Evolutionary conservation across 53 echinoderm and acorn worm species (phyloP).

Genomic region (Paracentrotus lividus): DNA sequence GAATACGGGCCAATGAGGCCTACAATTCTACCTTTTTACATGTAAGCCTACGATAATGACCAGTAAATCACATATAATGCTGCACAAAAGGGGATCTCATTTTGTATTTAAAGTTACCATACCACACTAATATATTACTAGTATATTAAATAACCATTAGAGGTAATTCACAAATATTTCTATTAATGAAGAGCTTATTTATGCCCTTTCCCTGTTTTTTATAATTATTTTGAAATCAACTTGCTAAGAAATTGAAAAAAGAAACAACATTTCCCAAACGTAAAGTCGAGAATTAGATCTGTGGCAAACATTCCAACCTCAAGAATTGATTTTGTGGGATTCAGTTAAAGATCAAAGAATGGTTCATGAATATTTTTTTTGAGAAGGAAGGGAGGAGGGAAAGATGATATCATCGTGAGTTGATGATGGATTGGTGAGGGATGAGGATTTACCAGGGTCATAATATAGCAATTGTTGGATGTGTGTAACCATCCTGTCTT

Average conservation of each 20-base stretch:
- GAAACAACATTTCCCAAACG: not conserved
- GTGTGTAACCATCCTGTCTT: not conserved
- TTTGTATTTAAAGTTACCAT: not conserved
- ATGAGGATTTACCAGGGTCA: not conserved
- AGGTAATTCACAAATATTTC: too few species aligned
- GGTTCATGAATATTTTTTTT: not conserved
- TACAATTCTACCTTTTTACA: too few species aligned
- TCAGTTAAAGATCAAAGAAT: not conserved
- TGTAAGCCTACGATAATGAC: too few species aligned
- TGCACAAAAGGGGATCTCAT: not conserved
- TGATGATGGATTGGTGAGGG: constrained; percentile 29
- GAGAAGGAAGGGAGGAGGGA: constrained; percentile 29
- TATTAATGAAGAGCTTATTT: too few species aligned
- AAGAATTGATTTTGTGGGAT: not conserved
- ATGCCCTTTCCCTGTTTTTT: not conserved
- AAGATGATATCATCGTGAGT: constrained; percentile 4
- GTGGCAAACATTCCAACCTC: not conserved
- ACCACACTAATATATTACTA: not conserved
- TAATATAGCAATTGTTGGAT: not conserved
- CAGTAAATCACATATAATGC: not conserved
- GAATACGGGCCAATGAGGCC: too few species aligned
- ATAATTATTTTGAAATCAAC: too few species aligned
- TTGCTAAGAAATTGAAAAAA: not conserved
- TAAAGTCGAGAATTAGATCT: not conserved
- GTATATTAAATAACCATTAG: not conserved